Percentiles rank a stretch among this genome's conserved stretches.
Evolutionary conservation across 2,113 vertebrate genomes (phyloP).

Genomic region (Planiliza haematocheilus): DNA sequence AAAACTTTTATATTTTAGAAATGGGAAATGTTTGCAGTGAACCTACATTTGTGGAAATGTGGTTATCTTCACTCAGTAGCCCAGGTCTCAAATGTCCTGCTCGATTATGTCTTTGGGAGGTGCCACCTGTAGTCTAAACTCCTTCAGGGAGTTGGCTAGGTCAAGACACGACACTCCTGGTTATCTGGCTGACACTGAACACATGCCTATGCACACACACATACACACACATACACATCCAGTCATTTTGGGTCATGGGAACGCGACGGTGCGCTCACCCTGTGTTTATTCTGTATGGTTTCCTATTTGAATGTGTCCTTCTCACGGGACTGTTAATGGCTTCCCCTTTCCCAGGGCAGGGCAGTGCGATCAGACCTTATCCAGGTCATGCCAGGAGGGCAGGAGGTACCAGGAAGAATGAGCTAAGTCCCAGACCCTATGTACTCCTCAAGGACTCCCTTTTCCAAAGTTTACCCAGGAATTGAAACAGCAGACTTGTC

Average conservation of each 20-base stretch:
- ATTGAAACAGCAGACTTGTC: conserved; percentile 34
- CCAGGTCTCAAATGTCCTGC: neutral
- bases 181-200: conserved; percentile 68
- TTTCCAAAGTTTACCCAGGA: conserved; percentile 40
- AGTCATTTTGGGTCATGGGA: conserved; percentile 80
- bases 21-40: neutral
- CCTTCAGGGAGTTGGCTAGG: conserved; percentile 47
- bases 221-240: conserved; percentile 55
- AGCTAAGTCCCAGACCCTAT: conserved; percentile 34
- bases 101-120: conserved; percentile 12
- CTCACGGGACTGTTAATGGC: conserved; percentile 83
- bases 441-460: conserved; percentile 44
- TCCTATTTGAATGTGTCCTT: conserved; percentile 81
- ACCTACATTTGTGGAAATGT: neutral
- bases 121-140: conserved; percentile 49
- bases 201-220: conserved; percentile 42
- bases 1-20: neutral
- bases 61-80: neutral
- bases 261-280: conserved; percentile 61
- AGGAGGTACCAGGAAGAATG: conserved; percentile 62
- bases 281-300: conserved; percentile 81
- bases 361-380: conserved; percentile 70
- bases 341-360: conserved; percentile 82
- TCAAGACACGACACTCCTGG: conserved; percentile 54
- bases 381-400: conserved; percentile 71